These are phyloP conservation scores for pig (Sus scrofa) DNA, from an alignment of 2,113 vertebrate species.

Conservation along the genomic window DNA sequence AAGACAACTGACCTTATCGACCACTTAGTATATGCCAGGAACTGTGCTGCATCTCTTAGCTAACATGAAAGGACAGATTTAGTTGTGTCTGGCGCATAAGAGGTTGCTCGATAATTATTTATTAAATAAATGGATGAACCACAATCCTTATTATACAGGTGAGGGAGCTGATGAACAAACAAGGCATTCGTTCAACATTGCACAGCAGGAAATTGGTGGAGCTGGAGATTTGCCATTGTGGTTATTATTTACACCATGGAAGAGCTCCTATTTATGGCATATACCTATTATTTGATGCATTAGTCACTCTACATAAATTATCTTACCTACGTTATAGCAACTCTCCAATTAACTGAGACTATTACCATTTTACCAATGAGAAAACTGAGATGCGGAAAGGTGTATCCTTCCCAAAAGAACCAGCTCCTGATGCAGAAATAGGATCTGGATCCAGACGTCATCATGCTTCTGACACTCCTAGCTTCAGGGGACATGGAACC, in stretches of 20 bases:
- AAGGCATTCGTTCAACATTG: background rate
- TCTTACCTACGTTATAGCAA: background rate
- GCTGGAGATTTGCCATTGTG: background rate
- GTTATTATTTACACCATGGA: background rate
- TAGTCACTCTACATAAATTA: background rate
- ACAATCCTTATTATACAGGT: conserved; percentile 14
- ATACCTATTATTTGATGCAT: background rate
- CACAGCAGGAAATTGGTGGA: background rate
- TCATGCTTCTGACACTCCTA: background rate
- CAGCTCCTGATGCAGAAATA: background rate
- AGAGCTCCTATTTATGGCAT: background rate
- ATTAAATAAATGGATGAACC: conserved; percentile 47
- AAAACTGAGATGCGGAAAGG: background rate
- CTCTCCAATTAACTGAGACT: background rate
- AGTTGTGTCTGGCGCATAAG: background rate
- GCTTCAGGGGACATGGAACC: background rate
- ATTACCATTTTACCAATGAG: conserved; percentile 14
- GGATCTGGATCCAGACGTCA: background rate
- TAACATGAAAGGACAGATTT: conserved; percentile 7
- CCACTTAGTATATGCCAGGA: background rate
- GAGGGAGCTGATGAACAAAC: background rate
- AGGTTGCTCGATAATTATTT: conserved; percentile 43
- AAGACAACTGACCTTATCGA: conserved; percentile 17
- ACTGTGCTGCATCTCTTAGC: background rate
- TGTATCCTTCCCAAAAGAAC: background rate